These are phyloP conservation scores for Adelphocoris suturalis DNA, from an alignment of 2,888 invertebrate species.

Conservation along the genomic window DNA sequence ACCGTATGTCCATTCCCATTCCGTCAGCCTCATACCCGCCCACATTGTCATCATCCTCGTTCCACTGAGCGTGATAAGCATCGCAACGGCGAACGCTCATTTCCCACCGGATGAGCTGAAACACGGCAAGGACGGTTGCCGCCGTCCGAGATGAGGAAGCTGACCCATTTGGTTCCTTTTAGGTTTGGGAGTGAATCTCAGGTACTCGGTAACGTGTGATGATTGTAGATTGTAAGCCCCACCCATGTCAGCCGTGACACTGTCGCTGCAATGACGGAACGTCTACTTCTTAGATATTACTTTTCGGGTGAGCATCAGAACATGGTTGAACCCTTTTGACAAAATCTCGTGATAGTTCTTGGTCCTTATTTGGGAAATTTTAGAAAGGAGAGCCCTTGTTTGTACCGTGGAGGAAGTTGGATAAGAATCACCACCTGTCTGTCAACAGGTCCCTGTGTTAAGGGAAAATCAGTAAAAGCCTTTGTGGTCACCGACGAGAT, in stretches of 20 bases:
- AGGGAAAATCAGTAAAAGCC: no score
- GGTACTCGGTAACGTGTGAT: not conserved
- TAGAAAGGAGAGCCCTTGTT: no score
- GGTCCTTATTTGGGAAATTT: no score
- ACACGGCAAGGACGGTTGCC: not conserved
- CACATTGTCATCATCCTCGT: not conserved
- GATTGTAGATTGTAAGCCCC: not conserved
- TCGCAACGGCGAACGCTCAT: not conserved
- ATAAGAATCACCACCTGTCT: no score
- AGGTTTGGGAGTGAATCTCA: not conserved
- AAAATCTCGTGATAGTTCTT: no score
- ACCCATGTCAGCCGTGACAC: not conserved
- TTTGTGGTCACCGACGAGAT: no score
- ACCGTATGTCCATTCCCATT: not conserved
- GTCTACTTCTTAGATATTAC: no score
- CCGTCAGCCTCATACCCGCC: not conserved
- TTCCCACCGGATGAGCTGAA: slow-evolving; percentile 5
- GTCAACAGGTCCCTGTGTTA: no score
- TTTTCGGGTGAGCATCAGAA: no score
- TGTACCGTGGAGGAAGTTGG: no score
- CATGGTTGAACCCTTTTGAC: no score
- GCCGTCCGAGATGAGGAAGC: not conserved
- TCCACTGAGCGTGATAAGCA: not conserved
- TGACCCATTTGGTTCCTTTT: not conserved
- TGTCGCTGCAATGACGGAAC: not conserved